These are phyloP conservation scores for Enoplosus armatus DNA, from an alignment of 2,797 vertebrate genomes.

Conservation along the genomic window DNA sequence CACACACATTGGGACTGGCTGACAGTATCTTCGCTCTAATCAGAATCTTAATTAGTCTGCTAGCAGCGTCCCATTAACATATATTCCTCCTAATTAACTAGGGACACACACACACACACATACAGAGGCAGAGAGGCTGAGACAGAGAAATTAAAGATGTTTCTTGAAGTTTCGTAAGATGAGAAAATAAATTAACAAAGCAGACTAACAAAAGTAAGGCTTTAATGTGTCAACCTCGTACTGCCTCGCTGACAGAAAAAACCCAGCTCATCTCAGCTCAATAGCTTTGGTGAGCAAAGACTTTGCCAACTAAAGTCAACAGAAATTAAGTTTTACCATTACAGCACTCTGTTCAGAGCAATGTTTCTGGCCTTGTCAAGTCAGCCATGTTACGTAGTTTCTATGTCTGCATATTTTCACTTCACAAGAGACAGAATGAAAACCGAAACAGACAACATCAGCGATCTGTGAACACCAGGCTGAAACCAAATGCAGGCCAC, in stretches of 20 bases:
- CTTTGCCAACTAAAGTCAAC: slow-evolving; percentile 20
- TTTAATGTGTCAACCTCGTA: slow-evolving; percentile 42
- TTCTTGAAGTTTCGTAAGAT: slow-evolving; percentile 61
- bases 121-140: slow-evolving; percentile 35
- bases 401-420: background rate
- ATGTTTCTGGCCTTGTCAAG: background rate
- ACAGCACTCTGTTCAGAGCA: background rate
- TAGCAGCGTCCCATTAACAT: slow-evolving; percentile 83
- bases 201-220: slow-evolving; percentile 45
- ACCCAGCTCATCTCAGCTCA: slow-evolving; percentile 18
- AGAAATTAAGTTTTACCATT: slow-evolving; percentile 17
- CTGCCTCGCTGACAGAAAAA: slow-evolving; percentile 16
- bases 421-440: background rate
- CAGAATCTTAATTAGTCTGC: slow-evolving; percentile 88
- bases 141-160: slow-evolving; percentile 50
- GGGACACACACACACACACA: slow-evolving; percentile 65
- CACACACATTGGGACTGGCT: slow-evolving; percentile 60
- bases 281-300: slow-evolving; percentile 3
- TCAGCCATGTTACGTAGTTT: background rate
- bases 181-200: slow-evolving; percentile 63
- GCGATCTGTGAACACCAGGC: background rate
- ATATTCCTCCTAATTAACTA: slow-evolving; percentile 78
- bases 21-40: slow-evolving; percentile 83
- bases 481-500: too few species aligned
- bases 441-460: background rate